A percentile compares a stretch with the other conserved stretches of the same genome.
Conservation (phyloP, 2,797 vertebrate genomes). For the Emys orbicularis region DNA sequence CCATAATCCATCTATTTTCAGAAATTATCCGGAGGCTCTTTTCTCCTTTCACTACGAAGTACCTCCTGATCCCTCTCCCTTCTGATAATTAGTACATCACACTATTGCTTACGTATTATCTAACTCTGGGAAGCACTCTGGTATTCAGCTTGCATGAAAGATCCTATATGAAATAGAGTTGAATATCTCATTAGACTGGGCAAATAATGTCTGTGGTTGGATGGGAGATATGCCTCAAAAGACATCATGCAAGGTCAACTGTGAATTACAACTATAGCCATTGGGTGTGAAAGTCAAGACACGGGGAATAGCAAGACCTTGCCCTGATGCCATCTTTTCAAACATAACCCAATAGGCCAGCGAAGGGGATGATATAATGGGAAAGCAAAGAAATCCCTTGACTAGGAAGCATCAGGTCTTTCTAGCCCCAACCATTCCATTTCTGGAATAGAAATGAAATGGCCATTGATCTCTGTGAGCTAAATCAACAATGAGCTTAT, state of each 20-base stretch:
- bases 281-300: not conserved
- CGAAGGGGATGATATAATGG: not conserved
- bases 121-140: not conserved
- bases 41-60: not conserved
- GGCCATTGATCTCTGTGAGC: not conserved
- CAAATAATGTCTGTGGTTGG: not conserved
- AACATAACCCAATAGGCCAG: not conserved
- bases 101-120: not conserved
- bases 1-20: not conserved
- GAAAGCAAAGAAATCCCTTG: slow-evolving; percentile 28
- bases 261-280: not conserved
- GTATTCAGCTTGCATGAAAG: not conserved
- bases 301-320: not conserved
- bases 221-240: not conserved
- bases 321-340: not conserved
- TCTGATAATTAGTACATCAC: fast-evolving
- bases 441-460: not conserved
- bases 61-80: not conserved
- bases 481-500: not conserved
- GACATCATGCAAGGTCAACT: not conserved
- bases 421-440: not conserved
- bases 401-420: not conserved
- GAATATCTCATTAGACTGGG: not conserved
- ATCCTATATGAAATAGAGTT: not conserved
- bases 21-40: not conserved